Conservation (phyloP, 2,797 vertebrate species). For the Phrynocephalus vlangalii region DNA sequence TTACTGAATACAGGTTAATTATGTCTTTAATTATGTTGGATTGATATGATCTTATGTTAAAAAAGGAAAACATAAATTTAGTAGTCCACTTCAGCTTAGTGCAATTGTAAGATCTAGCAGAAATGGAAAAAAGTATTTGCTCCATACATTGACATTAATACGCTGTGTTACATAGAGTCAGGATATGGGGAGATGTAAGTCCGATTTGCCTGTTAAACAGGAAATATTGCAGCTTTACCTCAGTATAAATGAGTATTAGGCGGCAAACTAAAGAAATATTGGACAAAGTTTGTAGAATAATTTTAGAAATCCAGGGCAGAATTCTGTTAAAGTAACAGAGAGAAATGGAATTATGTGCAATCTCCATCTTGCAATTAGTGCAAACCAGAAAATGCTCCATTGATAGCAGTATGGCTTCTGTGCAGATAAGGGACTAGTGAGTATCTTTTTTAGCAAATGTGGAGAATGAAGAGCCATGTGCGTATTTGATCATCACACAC, state of each 20-base stretch:
- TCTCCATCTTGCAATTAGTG: too few relatives aligned
- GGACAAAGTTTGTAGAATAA: not conserved
- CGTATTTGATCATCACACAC: too few relatives aligned
- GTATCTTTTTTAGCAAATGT: too few relatives aligned
- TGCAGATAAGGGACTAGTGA: too few relatives aligned
- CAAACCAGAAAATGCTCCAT: too few relatives aligned
- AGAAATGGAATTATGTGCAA: too few relatives aligned
- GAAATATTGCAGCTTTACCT: not conserved
- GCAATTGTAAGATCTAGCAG: not conserved
- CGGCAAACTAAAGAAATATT: not conserved
- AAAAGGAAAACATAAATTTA: not conserved
- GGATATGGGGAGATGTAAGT: not conserved
- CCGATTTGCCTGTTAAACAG: not conserved
- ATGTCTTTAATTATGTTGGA: not conserved
- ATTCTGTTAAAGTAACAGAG: too few relatives aligned
- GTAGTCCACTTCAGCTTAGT: not conserved
- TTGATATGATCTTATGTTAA: not conserved
- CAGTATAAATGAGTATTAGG: not conserved
- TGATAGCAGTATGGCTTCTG: too few relatives aligned
- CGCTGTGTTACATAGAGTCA: not conserved
- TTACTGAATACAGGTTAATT: not conserved
- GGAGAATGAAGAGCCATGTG: too few relatives aligned
- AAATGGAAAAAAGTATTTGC: conserved; percentile 4
- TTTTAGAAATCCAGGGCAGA: not conserved
- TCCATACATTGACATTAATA: not conserved